Percentiles rank a stretch among this genome's conserved stretches.
These are phyloP conservation scores for Campoplex capitator DNA, from an alignment of 2,888 invertebrate species.

Conservation along the genomic window DNA sequence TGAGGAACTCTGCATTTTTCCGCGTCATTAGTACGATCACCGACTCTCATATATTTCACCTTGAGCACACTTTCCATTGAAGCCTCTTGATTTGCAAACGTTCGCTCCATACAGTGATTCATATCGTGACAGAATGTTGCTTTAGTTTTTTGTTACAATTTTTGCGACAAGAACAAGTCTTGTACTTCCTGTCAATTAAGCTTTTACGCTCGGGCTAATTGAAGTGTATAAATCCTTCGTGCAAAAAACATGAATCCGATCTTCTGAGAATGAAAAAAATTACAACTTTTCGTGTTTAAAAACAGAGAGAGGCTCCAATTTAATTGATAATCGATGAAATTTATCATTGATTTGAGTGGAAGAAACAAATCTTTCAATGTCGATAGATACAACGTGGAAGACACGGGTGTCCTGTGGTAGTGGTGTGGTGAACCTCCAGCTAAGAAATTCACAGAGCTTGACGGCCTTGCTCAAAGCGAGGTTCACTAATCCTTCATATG, in stretches of 20 bases:
- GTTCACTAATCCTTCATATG: background rate
- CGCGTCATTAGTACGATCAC: slow-evolving; percentile 1
- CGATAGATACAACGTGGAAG: background rate
- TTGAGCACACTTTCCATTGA: slow-evolving; percentile 33
- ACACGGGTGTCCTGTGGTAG: background rate
- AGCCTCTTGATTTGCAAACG: background rate
- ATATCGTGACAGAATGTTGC: background rate
- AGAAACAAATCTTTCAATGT: background rate
- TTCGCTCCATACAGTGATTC: slow-evolving; percentile 1
- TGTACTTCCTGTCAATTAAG: background rate
- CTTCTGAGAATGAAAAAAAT: background rate
- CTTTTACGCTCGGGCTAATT: background rate
- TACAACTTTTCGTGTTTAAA: background rate
- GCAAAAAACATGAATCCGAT: background rate
- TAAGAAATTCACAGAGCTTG: background rate
- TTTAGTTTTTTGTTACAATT: background rate
- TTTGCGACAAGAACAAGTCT: background rate
- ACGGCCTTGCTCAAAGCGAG: slow-evolving; percentile 31
- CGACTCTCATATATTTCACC: slow-evolving; percentile 43
- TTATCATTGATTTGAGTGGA: background rate
- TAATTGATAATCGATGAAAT: background rate
- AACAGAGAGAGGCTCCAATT: background rate
- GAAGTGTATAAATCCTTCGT: background rate
- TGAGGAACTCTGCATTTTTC: background rate
- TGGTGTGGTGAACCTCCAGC: background rate